A percentile compares a stretch with the other conserved stretches of the same genome.
Evolutionary conservation across 2,113 vertebrate species (phyloP).

Genomic region (Suncus etruscus): DNA sequence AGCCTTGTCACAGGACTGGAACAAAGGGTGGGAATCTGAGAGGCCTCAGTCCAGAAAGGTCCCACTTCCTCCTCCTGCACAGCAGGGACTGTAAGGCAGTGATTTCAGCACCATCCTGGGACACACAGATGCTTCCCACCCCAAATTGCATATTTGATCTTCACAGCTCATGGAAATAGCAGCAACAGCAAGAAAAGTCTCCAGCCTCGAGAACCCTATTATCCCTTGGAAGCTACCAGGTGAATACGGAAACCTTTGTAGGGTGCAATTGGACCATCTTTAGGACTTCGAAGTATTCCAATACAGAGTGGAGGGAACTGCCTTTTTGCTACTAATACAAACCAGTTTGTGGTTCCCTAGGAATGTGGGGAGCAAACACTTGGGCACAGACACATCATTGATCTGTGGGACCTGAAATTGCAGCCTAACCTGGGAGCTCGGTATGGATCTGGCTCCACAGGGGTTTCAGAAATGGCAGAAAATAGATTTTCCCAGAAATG

Average conservation of each 20-base stretch:
- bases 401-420: background rate
- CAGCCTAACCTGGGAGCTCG: background rate
- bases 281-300: background rate
- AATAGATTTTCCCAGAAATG: background rate
- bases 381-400: background rate
- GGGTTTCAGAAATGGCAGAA: conserved; percentile 32
- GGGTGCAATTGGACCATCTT: background rate
- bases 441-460: background rate
- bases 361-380: conserved; percentile 20
- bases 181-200: conserved; percentile 63
- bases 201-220: conserved; percentile 23
- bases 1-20: background rate
- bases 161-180: conserved; percentile 68
- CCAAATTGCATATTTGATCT: conserved; percentile 62
- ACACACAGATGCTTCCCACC: conserved; percentile 60
- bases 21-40: conserved; percentile 34
- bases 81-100: conserved; percentile 85
- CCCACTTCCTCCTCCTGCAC: background rate
- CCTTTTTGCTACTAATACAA: background rate
- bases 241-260: background rate
- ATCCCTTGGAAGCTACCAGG: background rate
- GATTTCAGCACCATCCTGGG: conserved; percentile 83
- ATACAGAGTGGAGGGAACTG: background rate
- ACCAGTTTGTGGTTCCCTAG: conserved; percentile 13
- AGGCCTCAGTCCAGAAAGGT: conserved; percentile 52